Conservation (phyloP, 64 coral and sea anemone genomes). For the Platygyra sinensis region DNA sequence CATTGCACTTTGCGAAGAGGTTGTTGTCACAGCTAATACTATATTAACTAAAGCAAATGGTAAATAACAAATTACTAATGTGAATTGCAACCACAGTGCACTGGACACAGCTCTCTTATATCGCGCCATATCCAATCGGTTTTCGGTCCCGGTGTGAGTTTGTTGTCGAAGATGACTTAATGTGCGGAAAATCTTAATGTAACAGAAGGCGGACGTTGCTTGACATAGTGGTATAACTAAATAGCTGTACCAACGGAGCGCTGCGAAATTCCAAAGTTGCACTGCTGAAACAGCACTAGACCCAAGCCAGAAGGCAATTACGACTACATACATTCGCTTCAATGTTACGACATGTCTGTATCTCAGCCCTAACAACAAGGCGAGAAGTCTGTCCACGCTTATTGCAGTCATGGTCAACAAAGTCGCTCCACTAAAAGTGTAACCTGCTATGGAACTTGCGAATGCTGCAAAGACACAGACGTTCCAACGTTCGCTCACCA, state of each 20-base stretch:
- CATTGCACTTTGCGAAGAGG: not conserved
- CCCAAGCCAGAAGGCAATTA: not conserved
- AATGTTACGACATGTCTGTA: not conserved
- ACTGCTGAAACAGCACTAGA: not conserved
- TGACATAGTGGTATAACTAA: not conserved
- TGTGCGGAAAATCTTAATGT: not conserved
- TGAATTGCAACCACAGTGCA: not conserved
- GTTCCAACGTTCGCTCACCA: no score
- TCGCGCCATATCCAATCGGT: not conserved
- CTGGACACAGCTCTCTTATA: not conserved
- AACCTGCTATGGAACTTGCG: no score
- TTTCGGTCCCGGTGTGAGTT: not conserved
- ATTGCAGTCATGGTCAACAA: constrained; percentile 6
- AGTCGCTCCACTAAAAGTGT: not conserved
- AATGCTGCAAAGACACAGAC: no score
- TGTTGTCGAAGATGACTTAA: not conserved
- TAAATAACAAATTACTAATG: not conserved
- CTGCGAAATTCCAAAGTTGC: not conserved
- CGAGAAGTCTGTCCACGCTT: constrained; percentile 21
- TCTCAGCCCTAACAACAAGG: not conserved
- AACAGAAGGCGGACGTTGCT: not conserved
- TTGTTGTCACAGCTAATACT: not conserved
- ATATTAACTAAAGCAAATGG: not conserved
- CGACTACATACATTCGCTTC: not conserved
- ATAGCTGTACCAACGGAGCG: not conserved